Conservation (phyloP, 92 coral and sea anemone species). For the Epizoanthus stellaris region DNA sequence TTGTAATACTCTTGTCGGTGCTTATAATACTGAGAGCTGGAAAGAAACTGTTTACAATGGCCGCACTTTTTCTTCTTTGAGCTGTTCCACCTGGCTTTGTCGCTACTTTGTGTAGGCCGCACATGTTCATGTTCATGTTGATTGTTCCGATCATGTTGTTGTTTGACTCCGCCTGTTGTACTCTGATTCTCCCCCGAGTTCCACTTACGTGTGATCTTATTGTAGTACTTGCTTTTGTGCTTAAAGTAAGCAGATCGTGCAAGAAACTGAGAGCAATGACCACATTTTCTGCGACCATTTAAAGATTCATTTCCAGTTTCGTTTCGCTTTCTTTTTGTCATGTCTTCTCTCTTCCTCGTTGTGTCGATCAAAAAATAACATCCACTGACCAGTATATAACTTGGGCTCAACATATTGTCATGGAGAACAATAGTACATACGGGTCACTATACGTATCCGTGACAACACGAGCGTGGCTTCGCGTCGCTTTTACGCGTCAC, state of each 20-base stretch:
- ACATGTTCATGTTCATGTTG: background rate
- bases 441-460: too few species aligned
- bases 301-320: background rate
- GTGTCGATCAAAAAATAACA: too few species aligned
- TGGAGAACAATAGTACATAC: too few species aligned
- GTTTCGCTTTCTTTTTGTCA: constrained; percentile 28
- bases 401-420: too few species aligned
- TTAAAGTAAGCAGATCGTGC: background rate
- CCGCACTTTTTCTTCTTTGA: constrained; percentile 15
- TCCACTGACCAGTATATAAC: too few species aligned
- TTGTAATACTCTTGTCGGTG: background rate
- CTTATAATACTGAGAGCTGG: constrained; percentile 15
- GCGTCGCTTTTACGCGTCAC: too few species aligned
- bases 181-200: background rate
- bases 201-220: background rate
- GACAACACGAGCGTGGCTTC: too few species aligned
- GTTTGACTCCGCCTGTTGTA: too few species aligned
- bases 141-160: too few species aligned
- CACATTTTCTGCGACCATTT: constrained; percentile 4
- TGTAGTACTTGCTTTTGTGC: constrained; percentile 1
- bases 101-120: background rate
- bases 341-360: background rate
- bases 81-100: background rate
- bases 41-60: constrained; percentile 29
- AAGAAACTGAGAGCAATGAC: constrained; percentile 13